Base-by-base conservation (phyloP, 2,797 vertebrate species). In the Hephaestus fuliginosus region DNA sequence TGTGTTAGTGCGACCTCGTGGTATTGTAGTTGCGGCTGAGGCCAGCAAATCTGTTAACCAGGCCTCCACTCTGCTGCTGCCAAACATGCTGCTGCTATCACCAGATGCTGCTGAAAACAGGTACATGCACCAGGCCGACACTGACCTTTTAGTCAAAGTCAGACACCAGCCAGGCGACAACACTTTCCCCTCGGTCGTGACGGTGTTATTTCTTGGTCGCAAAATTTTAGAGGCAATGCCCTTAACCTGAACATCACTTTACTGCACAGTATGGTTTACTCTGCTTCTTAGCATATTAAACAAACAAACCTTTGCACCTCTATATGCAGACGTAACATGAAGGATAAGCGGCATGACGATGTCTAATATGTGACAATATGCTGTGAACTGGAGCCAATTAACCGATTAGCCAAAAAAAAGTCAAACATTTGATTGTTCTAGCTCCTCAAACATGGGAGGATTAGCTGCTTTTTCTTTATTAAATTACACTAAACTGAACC, bases 21-120 rank as follows among this genome's bases (percentile, higher is more conserved):
- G 75, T 73, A 78, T 87, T 86, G 88, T 84, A 60, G 80, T 68
- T 78, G 84, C 69, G 80, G 91, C 88, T 88, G 91, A 90, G 78
- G 77, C 66, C 71, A 85, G 87, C 91, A 89, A 68, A 84, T 89
- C 78, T 82, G 71, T 78, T 66, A 78, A 80, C 78, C 74, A 72
- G 56, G 70, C 72, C 74, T 78, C 66, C 43, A 10, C 41, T 44
- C 52, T 53, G 57, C 62, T 72, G 67, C 69, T 61, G 73, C 76
- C 64, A 83, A 55, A 81, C 69, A 62, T 2, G 55, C 81, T 44
- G 70, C 81, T 33, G 74, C 69, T 41, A 60, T 78, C 75, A 67
- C 57, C 79, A 70, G 78, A 69, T 66, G 73, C 80, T 43, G 36
- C 63, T 68, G 41, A 64, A 39, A 82, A 74, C 81, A 70, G 76